Conservation (phyloP, 53 echinoderm and acorn worm genomes). For the Paracentrotus lividus region DNA sequence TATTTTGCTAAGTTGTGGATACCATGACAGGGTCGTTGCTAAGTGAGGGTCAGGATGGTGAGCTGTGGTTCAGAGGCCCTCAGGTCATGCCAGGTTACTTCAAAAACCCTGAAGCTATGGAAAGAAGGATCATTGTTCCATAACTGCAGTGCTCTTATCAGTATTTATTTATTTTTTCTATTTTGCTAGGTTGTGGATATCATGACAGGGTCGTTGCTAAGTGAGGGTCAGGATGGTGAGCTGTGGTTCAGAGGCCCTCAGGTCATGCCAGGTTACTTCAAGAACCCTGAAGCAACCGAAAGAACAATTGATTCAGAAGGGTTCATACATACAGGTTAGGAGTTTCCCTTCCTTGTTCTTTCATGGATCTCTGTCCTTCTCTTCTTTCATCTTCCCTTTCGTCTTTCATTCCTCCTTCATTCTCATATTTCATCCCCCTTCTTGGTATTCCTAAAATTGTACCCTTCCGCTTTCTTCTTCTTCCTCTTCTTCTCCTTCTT, state of each 20-base stretch:
- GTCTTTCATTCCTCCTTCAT: neutral
- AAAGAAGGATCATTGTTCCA: neutral
- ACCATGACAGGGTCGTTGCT: conserved; percentile 48
- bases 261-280: conserved; percentile 62
- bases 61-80: conserved; percentile 43
- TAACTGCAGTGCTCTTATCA: too few relatives aligned
- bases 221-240: conserved; percentile 67
- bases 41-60: neutral
- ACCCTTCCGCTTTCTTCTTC: too few relatives aligned
- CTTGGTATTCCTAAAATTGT: neutral
- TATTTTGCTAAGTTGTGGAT: conserved; percentile 71
- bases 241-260: conserved; percentile 52
- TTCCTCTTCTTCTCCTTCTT: too few relatives aligned
- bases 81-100: conserved; percentile 62
- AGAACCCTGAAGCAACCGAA: conserved; percentile 67
- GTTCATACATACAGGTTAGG: conserved; percentile 57
- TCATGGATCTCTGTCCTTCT: neutral
- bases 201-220: conserved; percentile 49
- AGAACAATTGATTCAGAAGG: conserved; percentile 29
- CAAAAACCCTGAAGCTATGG: conserved; percentile 66
- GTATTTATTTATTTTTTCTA: neutral
- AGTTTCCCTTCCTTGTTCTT: neutral
- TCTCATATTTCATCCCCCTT: neutral
- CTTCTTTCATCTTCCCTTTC: neutral
- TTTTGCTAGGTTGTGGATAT: conserved; percentile 71